Base-by-base conservation (phyloP, 2,113 vertebrate species). In the Trinectes maculatus region DNA sequence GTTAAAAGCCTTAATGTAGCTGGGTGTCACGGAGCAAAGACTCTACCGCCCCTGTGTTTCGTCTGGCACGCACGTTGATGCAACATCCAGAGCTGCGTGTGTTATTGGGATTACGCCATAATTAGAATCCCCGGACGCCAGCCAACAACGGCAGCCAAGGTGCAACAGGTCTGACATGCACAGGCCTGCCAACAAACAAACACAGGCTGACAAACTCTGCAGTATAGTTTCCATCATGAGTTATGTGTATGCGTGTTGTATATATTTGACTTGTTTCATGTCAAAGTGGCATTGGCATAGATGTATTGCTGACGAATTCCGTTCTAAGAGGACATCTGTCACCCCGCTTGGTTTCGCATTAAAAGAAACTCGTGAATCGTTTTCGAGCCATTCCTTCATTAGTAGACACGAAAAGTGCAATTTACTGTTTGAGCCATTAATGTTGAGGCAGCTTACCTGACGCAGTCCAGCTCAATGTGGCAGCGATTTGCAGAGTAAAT, bases 401-500 rank as follows among this genome's bases (percentile, higher is more conserved):
- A 58, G 28, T 33, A 47, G 36, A 77, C 55, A 65, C 68, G 72
- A 48, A 42, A 69, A 52, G 57, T 54, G 29, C 63, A 77, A 49
- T 84, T 76, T 31, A 69, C 55, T 71, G 57, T 43, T 52, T 68
- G 76, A 65, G 52, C 40, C 19, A 60, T 54, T 74, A 64, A 72
- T 76, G 44, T 74, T 76, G 24, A 85, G 86, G 76, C 84, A 71
- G 47, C 91, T 37, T 80, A 70, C 68, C 87, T 84, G 77, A 86
- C 75, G 63, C 68, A 77, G 65, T 59, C 59, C 85, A 62, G 85
- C 59, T 55, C 85, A 91, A 89, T 90, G 49, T 88, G 88, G 85
- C 74, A 86, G 87, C 77, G 73, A 91, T 92, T 96, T 94, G 91
- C 79, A 92, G 89, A 90, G 87, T 94, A 93, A 96, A 93, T 93